Evolutionary conservation across 2,797 vertebrate species (phyloP).

Genomic region (Phataginus tetradactyla): DNA sequence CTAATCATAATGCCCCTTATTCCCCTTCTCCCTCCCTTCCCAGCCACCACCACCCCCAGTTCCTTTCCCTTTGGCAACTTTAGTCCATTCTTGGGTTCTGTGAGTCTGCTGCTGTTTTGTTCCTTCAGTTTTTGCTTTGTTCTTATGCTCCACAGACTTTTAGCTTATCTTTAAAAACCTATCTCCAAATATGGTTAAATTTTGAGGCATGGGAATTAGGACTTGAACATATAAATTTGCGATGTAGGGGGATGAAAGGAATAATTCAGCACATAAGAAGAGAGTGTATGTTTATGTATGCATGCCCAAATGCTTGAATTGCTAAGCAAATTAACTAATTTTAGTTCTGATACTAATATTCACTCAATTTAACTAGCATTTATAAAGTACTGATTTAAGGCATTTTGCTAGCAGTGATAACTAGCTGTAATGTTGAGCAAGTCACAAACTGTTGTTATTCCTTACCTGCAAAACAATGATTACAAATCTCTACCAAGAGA

Average conservation of each 20-base stretch:
- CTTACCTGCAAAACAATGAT: not conserved
- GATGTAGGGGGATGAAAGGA: not conserved
- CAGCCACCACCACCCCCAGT: too few relatives aligned
- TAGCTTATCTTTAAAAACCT: not conserved
- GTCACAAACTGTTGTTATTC: not conserved
- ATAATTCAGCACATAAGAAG: not conserved
- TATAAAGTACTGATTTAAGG: not conserved
- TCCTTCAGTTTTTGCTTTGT: too few relatives aligned
- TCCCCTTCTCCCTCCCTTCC: too few relatives aligned
- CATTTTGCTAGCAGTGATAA: not conserved
- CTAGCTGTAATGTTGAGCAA: not conserved
- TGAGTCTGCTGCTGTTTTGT: too few relatives aligned
- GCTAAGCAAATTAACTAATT: slow-evolving; percentile 2
- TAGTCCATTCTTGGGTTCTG: too few relatives aligned
- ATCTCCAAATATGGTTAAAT: not conserved
- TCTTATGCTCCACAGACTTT: too few relatives aligned
- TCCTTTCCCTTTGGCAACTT: too few relatives aligned
- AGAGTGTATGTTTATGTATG: not conserved
- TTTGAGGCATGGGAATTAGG: not conserved
- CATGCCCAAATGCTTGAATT: not conserved
- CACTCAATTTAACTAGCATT: not conserved
- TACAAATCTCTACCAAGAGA: not conserved
- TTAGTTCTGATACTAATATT: slow-evolving; percentile 16
- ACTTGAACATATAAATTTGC: not conserved
- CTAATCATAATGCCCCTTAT: too few relatives aligned